Base-by-base conservation (phyloP, 2,797 vertebrate species). In the Tangara arthus region DNA sequence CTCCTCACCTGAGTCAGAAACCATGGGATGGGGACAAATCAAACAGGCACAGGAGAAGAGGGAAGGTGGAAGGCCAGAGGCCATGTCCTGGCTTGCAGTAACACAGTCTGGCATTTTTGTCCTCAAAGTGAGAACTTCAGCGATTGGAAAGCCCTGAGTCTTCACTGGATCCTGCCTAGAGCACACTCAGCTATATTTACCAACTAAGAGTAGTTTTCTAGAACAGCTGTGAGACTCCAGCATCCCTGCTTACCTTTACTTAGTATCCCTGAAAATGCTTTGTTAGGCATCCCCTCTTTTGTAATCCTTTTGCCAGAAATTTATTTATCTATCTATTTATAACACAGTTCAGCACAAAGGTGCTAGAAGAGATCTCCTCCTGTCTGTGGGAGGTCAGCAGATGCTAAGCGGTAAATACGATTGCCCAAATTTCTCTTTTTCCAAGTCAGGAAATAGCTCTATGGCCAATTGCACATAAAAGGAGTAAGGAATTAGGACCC, bases 111-210 rank as follows among this genome's bases (percentile, higher is more conserved):
- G 23, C 2, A 1, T 39, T 90, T 86, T 65, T 34, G 37, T 44
- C 22, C 49, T 63, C 22, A 2, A 35, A 75, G 19, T 0, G 4
- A 78, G 30, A 77, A 27, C 5, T 46, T 30, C 0, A 5, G 32
- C 1, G 8, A 66, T 2, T 0, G 0, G 12, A 41, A 85, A 69
- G 28, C 17, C 12, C 23, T 0, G 0, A 56, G 44, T 4, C 21
- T 50, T 8, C 5, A 2, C 21, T 3, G 1, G 52, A 12, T 39
- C 16, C 14, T 3, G 1, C 17, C 13, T 1, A 0, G 2, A 65
- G 28, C 52, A 30, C 0, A 0, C 37, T 60, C 11, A 24, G 22
- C 55, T 37, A 15, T 6, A 15, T 34, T 41, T 16, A 4, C 21
- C 23, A 19, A 26, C 27, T 5, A 22, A 21, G 15, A 27, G 13